phyloP scores from a whole-genome alignment of 1,140 invertebrate genomes.

The Uloborus diversus region DNA sequence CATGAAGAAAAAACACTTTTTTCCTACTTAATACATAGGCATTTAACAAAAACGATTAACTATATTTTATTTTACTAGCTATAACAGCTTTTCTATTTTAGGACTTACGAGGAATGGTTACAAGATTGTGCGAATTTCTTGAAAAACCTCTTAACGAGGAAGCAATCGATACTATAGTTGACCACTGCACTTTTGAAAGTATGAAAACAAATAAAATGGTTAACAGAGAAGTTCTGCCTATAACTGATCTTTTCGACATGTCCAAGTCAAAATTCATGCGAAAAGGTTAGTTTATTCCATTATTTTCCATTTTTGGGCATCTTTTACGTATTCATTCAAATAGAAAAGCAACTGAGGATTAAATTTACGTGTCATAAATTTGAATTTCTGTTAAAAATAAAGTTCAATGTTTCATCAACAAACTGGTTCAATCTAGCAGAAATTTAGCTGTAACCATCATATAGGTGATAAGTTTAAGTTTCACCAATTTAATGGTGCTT shows the following conservation, averaged over 20 bases:
- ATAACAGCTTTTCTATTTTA: constrained; percentile 52
- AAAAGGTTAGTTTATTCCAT: constrained; percentile 63
- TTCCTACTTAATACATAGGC: neutral
- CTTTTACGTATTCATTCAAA: no score
- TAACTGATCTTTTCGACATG: constrained; percentile 58
- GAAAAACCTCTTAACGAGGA: constrained; percentile 63
- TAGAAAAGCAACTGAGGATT: neutral
- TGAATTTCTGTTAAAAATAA: neutral
- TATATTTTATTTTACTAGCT: neutral
- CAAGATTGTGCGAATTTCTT: constrained; percentile 67
- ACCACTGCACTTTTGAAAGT: constrained; percentile 67
- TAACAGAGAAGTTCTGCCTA: constrained; percentile 55
- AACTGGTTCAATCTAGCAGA: neutral
- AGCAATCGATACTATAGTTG: constrained; percentile 59
- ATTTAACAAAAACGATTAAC: neutral
- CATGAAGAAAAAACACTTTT: neutral
- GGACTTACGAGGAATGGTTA: constrained; percentile 65
- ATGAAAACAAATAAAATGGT: constrained; percentile 64
- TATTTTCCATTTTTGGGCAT: neutral
- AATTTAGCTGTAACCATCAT: no score
- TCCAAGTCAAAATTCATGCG: constrained; percentile 64
- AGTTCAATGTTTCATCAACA: neutral
- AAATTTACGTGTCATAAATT: neutral
- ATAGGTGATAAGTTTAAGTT: no score
- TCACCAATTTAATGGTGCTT: no score